A percentile compares a stretch with the other conserved stretches of the same genome.
phyloP scores from a whole-genome alignment of 2,797 vertebrate species.

The Eulemur mongoz region DNA sequence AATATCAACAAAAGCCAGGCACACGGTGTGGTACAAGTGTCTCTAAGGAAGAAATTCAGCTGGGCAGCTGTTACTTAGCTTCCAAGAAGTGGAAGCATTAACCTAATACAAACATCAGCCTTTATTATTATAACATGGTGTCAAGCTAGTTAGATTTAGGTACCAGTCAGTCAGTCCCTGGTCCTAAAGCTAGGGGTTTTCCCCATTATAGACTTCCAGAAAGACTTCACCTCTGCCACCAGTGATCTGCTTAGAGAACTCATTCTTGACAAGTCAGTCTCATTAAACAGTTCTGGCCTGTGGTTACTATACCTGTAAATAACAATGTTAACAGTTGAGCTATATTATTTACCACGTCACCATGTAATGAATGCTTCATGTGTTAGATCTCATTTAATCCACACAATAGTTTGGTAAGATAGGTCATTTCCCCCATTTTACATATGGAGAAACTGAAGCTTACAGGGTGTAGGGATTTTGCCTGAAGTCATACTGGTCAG shows the following conservation, averaged over 20 bases:
- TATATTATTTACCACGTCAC: background rate
- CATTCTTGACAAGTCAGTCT: background rate
- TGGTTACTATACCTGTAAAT: background rate
- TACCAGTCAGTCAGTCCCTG: background rate
- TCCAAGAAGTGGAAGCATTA: background rate
- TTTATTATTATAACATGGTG: background rate
- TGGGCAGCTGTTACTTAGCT: background rate
- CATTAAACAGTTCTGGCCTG: background rate
- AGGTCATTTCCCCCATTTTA: background rate
- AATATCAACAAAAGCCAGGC: background rate
- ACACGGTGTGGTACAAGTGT: rapidly evolving
- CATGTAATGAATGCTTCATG: background rate
- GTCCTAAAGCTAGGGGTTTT: background rate
- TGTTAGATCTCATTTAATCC: background rate
- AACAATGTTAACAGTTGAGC: background rate
- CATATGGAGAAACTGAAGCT: background rate
- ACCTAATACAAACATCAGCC: background rate
- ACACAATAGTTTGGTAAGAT: background rate
- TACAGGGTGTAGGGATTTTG: background rate
- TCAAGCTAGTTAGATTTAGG: background rate
- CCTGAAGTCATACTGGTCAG: background rate
- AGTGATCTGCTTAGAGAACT: background rate
- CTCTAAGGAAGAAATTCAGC: background rate
- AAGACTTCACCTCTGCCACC: background rate
- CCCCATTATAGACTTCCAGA: background rate